A percentile compares a stretch with the other conserved stretches of the same genome.
Evolutionary conservation across 2,797 vertebrate species (phyloP).

Genomic region (Semaprochilodus insignis): DNA sequence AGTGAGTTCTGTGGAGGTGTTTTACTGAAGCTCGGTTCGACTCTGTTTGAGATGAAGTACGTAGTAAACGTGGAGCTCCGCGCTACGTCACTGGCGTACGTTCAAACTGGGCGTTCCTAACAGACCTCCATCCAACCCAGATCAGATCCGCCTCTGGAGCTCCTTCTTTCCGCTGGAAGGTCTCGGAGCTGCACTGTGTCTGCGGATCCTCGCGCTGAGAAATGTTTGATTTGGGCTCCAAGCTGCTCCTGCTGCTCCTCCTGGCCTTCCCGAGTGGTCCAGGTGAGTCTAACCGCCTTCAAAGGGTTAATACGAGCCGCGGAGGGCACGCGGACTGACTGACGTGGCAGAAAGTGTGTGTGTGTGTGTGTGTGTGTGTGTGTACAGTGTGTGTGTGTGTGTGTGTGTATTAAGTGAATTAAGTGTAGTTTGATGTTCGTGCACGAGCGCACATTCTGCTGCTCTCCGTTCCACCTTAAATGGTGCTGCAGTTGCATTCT

Average conservation of each 20-base stretch:
- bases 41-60: too few species aligned
- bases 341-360: slow-evolving; percentile 73
- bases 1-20: too few species aligned
- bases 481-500: not conserved
- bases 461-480: not conserved
- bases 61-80: too few species aligned
- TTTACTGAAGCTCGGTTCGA: too few species aligned
- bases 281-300: slow-evolving; percentile 64
- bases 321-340: not conserved
- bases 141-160: slow-evolving; percentile 19
- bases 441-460: too few species aligned
- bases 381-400: not conserved
- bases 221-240: slow-evolving; percentile 74
- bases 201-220: slow-evolving; percentile 28
- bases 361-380: not conserved
- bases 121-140: not conserved
- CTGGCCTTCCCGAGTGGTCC: slow-evolving; percentile 76
- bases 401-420: not conserved
- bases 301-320: too few species aligned
- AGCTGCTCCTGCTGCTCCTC: slow-evolving; percentile 72
- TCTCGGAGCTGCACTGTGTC: slow-evolving; percentile 61
- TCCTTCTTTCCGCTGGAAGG: slow-evolving; percentile 56
- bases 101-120: slow-evolving; percentile 52
- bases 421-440: not conserved
- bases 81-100: not conserved